phyloP scores from a whole-genome alignment of 2,113 vertebrate genomes.

The Pyrgilauda ruficollis region DNA sequence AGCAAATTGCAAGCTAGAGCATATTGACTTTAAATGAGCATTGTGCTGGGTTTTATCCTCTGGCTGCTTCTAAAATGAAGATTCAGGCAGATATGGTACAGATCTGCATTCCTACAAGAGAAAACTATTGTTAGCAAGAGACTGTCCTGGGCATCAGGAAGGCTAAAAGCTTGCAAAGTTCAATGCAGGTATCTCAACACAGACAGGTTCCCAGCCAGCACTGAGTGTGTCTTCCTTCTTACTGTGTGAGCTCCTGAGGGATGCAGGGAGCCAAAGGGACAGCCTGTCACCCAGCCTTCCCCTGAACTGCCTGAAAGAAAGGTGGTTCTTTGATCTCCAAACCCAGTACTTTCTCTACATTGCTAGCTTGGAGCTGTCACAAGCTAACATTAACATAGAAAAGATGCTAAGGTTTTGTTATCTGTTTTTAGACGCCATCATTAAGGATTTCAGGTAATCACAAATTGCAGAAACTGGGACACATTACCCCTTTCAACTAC shows the following conservation, averaged over 20 bases:
- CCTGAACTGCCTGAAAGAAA: background rate
- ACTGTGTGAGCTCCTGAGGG: background rate
- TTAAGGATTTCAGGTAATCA: slow-evolving; percentile 39
- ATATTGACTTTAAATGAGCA: slow-evolving; percentile 46
- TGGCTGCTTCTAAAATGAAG: slow-evolving; percentile 32
- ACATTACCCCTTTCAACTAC: background rate
- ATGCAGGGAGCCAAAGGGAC: background rate
- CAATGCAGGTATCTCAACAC: background rate
- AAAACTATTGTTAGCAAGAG: background rate
- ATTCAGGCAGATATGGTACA: background rate
- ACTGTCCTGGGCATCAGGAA: background rate
- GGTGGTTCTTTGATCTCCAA: background rate
- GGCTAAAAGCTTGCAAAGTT: background rate
- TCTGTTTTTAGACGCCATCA: background rate
- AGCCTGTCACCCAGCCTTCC: background rate
- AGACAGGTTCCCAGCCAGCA: background rate
- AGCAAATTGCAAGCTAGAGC: slow-evolving; percentile 30
- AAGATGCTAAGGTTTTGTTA: background rate
- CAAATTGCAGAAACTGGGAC: slow-evolving; percentile 29
- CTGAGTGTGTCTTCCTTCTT: background rate
- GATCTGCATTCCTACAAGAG: background rate
- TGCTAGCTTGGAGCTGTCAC: background rate
- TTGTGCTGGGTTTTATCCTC: background rate
- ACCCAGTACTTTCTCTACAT: background rate
- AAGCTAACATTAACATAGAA: background rate